A percentile compares a stretch with the other conserved stretches of the same genome.
These are phyloP conservation scores for Heliocidaris tuberculata DNA, from an alignment of 35 echinoderm and acorn worm species.

Conservation along the genomic window DNA sequence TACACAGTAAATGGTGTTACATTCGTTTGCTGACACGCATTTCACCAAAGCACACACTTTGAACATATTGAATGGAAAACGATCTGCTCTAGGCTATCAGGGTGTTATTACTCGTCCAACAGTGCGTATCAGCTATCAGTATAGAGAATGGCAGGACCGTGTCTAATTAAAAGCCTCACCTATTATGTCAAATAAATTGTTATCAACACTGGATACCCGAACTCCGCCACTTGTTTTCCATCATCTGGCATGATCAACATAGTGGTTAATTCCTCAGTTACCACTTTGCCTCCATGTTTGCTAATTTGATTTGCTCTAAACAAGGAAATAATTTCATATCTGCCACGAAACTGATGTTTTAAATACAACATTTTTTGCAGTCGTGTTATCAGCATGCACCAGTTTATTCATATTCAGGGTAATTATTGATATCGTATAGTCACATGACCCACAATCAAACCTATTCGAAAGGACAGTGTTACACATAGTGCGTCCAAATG, in stretches of 20 bases:
- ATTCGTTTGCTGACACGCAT: background rate
- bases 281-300: background rate
- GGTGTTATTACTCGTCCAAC: background rate
- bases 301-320: background rate
- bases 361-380: too few relatives aligned
- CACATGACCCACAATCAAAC: too few relatives aligned
- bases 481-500: too few relatives aligned
- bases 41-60: background rate
- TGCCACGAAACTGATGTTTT: too few relatives aligned
- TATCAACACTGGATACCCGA: background rate
- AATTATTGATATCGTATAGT: too few relatives aligned
- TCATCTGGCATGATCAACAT: background rate
- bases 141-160: background rate
- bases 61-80: background rate
- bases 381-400: too few relatives aligned
- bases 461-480: too few relatives aligned
- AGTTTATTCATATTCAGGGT: too few relatives aligned
- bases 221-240: background rate
- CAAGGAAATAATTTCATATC: too few relatives aligned
- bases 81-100: background rate
- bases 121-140: background rate
- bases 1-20: background rate
- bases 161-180: constrained; percentile 10
- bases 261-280: background rate
- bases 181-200: background rate